A percentile compares a stretch with the other conserved stretches of the same genome.
phyloP scores from a whole-genome alignment of 2,797 vertebrate species.

The Peromyscus attwateri region DNA sequence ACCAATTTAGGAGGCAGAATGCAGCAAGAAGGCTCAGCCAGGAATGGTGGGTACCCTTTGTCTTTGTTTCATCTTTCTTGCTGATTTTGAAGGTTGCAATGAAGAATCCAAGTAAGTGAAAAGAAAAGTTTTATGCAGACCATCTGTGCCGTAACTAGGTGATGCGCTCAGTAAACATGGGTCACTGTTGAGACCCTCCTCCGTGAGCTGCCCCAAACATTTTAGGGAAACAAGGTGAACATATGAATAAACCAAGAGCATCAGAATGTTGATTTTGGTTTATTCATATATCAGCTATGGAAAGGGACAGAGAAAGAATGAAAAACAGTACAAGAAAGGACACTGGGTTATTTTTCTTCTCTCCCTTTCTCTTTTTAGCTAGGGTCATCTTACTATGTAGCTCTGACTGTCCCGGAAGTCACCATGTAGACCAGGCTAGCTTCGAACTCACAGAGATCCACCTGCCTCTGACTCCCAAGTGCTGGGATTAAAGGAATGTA shows the following conservation, averaged over 20 bases:
- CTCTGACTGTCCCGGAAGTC: neutral
- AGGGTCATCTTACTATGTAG: neutral
- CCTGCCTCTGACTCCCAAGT: neutral
- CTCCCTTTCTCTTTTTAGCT: rapidly evolving
- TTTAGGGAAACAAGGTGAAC: neutral
- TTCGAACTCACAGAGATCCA: neutral
- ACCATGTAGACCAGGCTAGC: neutral
- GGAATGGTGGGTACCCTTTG: neutral
- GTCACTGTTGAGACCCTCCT: neutral
- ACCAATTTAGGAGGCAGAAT: neutral
- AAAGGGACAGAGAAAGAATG: neutral
- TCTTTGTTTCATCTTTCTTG: neutral
- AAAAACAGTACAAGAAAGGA: neutral
- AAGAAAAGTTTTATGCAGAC: neutral
- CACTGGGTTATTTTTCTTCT: neutral
- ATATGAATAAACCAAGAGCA: neutral
- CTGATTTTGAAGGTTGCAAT: neutral
- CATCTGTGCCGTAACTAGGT: neutral
- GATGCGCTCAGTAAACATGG: neutral
- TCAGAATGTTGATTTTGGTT: neutral
- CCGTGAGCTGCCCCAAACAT: neutral
- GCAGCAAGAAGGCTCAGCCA: neutral
- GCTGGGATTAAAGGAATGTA: neutral
- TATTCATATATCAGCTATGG: neutral
- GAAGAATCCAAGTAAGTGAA: neutral